These are phyloP conservation scores for Galerucella nymphaeae DNA, from an alignment of 2,888 invertebrate genomes.

Conservation along the genomic window DNA sequence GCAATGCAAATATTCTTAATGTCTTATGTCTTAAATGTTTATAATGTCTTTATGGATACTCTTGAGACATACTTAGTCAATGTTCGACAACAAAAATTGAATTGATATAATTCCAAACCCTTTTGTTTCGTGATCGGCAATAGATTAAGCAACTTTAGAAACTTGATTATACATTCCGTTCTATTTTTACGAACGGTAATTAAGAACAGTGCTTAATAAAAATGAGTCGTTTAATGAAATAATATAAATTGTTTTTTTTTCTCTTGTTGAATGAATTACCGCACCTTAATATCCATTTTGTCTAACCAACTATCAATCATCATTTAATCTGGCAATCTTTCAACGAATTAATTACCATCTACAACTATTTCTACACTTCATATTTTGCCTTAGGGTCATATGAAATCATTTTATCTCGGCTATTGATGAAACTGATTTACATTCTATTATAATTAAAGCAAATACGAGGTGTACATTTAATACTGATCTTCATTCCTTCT, in stretches of 20 bases:
- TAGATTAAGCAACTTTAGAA: not conserved
- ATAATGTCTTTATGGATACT: no score
- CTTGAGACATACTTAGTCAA: no score
- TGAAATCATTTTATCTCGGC: not conserved
- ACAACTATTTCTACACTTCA: constrained; percentile 27
- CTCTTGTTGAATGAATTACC: constrained; percentile 20
- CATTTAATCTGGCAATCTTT: constrained; percentile 25
- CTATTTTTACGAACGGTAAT: constrained; percentile 19
- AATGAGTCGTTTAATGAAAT: constrained; percentile 22
- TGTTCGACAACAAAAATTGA: no score
- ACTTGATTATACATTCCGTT: not conserved
- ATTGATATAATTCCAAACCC: no score
- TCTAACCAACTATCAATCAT: constrained; percentile 26
- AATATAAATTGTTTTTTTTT: constrained; percentile 21
- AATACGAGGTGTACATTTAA: not conserved
- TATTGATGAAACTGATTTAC: constrained; percentile 8
- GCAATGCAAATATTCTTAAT: no score
- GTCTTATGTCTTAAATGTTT: no score
- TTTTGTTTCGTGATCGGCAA: constrained; percentile 5
- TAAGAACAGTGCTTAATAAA: constrained; percentile 15
- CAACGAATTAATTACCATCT: constrained; percentile 30
- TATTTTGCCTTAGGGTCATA: not conserved
- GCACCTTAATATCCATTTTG: constrained; percentile 29
- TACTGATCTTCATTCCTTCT: no score
- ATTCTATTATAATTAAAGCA: not conserved